These are phyloP conservation scores for Rhadinocentrus ornatus DNA, from an alignment of 2,797 vertebrate genomes.

Conservation along the genomic window DNA sequence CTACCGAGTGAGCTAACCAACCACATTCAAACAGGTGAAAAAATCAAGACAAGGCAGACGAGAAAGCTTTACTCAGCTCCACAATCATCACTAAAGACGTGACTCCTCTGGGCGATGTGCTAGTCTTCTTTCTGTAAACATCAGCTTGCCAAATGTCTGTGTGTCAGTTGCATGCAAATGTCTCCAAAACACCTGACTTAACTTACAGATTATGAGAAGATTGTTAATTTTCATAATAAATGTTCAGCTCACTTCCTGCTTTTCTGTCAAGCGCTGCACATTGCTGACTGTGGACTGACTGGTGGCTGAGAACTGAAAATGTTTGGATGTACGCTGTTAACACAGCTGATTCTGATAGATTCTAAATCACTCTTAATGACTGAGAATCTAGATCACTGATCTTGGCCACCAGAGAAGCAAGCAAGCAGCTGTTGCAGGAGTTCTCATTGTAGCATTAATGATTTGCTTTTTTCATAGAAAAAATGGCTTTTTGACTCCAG, in stretches of 20 bases:
- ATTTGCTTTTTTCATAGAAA: background rate
- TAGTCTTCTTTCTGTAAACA: slow-evolving; percentile 4
- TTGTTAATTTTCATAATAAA: slow-evolving; percentile 1
- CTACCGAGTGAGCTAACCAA: too few species aligned
- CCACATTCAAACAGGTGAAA: slow-evolving; percentile 1
- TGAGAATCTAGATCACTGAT: background rate
- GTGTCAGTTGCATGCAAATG: slow-evolving; percentile 58
- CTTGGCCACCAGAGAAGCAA: background rate
- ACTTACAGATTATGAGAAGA: slow-evolving; percentile 10
- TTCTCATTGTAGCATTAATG: background rate
- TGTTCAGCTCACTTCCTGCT: background rate
- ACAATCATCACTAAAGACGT: background rate
- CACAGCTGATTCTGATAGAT: background rate
- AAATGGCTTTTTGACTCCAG: background rate
- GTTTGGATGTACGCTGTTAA: slow-evolving; percentile 9
- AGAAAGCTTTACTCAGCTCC: background rate
- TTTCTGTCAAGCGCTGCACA: background rate
- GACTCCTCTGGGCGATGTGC: background rate
- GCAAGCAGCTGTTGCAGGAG: background rate
- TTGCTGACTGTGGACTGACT: background rate
- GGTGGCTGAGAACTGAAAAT: background rate
- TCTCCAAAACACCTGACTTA: slow-evolving; percentile 32
- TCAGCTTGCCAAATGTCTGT: slow-evolving; percentile 17
- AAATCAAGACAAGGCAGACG: background rate
- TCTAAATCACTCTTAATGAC: background rate